Evolutionary conservation across 2,113 vertebrate genomes (phyloP), one percentile per base, ranked within the genome.

Genomic region (Smithornis capensis): DNA sequence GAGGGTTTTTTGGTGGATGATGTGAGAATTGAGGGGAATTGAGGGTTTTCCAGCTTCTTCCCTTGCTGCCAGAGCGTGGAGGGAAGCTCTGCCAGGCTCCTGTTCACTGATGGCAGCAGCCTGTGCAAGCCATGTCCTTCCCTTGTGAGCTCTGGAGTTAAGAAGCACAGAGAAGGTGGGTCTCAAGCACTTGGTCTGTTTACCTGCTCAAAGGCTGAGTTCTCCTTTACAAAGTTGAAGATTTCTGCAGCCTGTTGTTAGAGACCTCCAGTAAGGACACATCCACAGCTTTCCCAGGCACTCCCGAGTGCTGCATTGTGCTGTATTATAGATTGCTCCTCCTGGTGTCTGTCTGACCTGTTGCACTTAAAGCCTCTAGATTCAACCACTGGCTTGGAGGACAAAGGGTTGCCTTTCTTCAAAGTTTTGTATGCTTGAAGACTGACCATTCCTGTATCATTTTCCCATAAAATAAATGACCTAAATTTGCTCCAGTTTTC

Each of bases 31-130:
- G n/a, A n/a, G n/a, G n/a, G n/a, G 57, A 57, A 67, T 14, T 3
- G 1, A 24, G 28, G 7, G 4, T 7, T 62, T 12, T 18, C 52
- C 16, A 12, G 38, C 55, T 69, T 35, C 15, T 83, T 70, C 10
- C 22, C 0, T 1, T 29, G 40, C 60, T 56, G 18, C 56, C 6
- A 8, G 57, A 35, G 55, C 13, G 25, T 10, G 2, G 45, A 47
- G 65, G 21, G 47, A 15, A 75, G 38, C 31, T 74, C 28, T 63
- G 53, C 8, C 3, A 3, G 67, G 16, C 57, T 91, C 9, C 71
- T 56, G 49, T 53, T 77, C 1, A 1, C 29, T 18, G 49, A 8
- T 8, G 11, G 68, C 59, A 52, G 42, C 50, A 74, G 14, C 44
- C 33, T 14, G 2, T 22, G 60, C 4, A 8, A 47, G 42, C 38